phyloP scores from a whole-genome alignment of 2,113 vertebrate species.

The Rissa tridactyla region DNA sequence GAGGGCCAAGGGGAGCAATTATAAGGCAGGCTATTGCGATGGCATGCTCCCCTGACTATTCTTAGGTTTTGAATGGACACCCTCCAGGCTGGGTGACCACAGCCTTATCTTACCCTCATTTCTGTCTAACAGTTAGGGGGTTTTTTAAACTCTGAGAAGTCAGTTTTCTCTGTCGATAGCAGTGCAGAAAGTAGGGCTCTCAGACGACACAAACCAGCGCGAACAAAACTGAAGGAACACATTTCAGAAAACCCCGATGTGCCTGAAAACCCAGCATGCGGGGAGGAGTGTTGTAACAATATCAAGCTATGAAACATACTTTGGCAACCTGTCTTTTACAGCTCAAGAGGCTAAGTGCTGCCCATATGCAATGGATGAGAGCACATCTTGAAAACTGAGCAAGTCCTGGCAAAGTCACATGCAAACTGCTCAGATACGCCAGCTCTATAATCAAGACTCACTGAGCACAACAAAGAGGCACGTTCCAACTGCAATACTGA shows the following conservation, averaged over 20 bases:
- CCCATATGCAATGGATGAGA: slow-evolving; percentile 7
- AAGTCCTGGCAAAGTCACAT: slow-evolving; percentile 15
- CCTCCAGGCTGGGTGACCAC: background rate
- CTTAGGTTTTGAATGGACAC: background rate
- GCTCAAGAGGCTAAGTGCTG: slow-evolving; percentile 13
- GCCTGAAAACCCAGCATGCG: background rate
- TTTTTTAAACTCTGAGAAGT: background rate
- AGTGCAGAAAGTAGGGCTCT: background rate
- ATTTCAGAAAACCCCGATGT: background rate
- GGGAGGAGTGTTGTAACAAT: background rate
- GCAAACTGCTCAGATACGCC: background rate
- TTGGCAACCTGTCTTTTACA: slow-evolving; percentile 7
- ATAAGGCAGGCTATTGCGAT: background rate
- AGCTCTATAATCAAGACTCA: background rate
- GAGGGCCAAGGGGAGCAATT: background rate
- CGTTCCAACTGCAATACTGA: background rate
- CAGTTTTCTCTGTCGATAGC: background rate
- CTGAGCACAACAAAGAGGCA: background rate
- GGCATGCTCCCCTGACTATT: background rate
- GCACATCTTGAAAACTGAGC: slow-evolving; percentile 19
- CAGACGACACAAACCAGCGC: background rate
- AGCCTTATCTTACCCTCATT: background rate
- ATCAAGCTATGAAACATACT: background rate
- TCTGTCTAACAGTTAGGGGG: background rate
- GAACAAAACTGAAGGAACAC: background rate